A percentile compares a stretch with the other conserved stretches of the same genome.
Conservation (phyloP, 1,140 invertebrate species). For the Coenobita brevimanus region DNA sequence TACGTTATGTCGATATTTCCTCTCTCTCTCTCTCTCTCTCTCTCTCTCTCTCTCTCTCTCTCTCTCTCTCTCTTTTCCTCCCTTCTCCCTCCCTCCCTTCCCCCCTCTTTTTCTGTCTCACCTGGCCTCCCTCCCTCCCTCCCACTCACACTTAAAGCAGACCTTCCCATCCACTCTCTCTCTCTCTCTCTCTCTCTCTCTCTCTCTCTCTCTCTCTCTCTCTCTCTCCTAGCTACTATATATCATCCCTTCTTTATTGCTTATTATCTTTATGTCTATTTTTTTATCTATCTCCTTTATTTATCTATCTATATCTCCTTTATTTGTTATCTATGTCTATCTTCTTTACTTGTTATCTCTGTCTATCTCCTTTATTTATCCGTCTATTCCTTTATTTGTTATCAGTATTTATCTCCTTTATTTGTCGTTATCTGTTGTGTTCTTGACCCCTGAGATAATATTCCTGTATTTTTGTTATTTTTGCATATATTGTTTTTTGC, state of each 20-base stretch:
- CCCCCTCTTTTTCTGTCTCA: background rate
- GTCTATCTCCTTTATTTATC: too few species aligned
- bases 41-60: background rate
- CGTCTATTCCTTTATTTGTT: too few species aligned
- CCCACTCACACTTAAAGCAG: background rate
- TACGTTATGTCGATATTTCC: background rate
- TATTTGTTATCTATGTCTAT: too few species aligned
- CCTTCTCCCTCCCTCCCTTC: background rate
- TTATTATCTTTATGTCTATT: background rate
- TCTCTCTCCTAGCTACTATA: background rate
- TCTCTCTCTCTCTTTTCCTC: background rate
- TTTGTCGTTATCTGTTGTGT: too few species aligned
- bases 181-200: background rate
- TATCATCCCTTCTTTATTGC: background rate
- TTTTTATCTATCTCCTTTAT: background rate
- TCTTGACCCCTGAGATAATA: too few species aligned
- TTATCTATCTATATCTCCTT: too few species aligned
- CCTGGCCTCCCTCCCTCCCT: background rate
- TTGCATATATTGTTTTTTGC: too few species aligned
- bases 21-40: background rate
- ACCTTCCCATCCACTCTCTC: background rate
- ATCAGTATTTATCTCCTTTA: too few species aligned
- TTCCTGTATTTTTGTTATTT: too few species aligned
- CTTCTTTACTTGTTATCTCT: too few species aligned
- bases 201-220: background rate